These are phyloP conservation scores for Timandra comae DNA, from an alignment of 2,888 invertebrate species.

Conservation along the genomic window DNA sequence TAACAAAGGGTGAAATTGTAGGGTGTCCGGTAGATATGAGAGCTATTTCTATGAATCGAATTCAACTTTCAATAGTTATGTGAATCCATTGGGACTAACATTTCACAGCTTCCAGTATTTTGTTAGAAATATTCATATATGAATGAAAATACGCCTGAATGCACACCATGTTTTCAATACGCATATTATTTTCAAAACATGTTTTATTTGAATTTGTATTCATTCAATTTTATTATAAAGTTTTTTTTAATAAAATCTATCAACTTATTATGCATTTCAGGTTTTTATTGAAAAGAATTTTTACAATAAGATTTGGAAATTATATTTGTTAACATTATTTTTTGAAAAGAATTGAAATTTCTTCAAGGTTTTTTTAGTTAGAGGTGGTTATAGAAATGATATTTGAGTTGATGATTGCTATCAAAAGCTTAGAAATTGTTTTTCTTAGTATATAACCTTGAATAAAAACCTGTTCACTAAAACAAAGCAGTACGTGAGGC, in stretches of 20 bases:
- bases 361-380: too few relatives aligned
- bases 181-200: too few relatives aligned
- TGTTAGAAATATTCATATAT: conserved; percentile 1
- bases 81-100: conserved; percentile 16
- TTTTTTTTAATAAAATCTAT: too few relatives aligned
- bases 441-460: conserved; percentile 67
- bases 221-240: too few relatives aligned
- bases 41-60: conserved; percentile 32
- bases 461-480: conserved; percentile 65
- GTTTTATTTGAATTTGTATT: too few relatives aligned
- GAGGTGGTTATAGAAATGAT: too few relatives aligned
- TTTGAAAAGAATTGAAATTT: too few relatives aligned
- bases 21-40: conserved; percentile 39
- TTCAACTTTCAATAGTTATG: conserved; percentile 19
- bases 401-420: too few relatives aligned
- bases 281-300: too few relatives aligned
- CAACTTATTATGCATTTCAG: too few relatives aligned
- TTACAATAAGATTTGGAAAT: too few relatives aligned
- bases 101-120: conserved; percentile 10
- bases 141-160: conserved; percentile 8
- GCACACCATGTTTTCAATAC: conserved; percentile 1
- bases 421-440: conserved; percentile 62
- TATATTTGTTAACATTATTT: too few relatives aligned
- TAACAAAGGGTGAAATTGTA: conserved; percentile 44
- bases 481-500: conserved; percentile 73